Base-by-base conservation (phyloP, 2,888 invertebrate species). In the Mesochorus sp. region DNA sequence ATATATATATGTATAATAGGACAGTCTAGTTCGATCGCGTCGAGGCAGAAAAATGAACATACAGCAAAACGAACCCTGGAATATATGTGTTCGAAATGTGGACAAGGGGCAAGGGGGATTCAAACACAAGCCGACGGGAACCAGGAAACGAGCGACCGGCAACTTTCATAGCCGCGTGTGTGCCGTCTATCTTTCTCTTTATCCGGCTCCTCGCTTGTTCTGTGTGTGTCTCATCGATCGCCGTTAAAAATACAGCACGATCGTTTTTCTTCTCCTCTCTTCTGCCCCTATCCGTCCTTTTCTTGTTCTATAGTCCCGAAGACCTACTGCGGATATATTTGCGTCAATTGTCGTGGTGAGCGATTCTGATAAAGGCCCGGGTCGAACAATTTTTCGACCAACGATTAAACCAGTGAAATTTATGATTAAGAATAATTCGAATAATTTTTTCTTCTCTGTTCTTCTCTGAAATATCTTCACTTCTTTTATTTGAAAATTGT, bases 161-260 rank as follows among this genome's bases (percentile, higher is more conserved):
- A 87, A 85, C 79, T 85, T 87, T 87, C 81, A 87, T 86, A 83
- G 81, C 64, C 77, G 61, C 47, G 24, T 53, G 42, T 39, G 34
- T n/a, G n/a, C n/a, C 47, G 37, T 34, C 53, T 55, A 10, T 47
- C 64, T 37, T 28, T 42, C 24, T 61, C 34, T 61, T 28, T 61
- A 28, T 57, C 21, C 21, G 19, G 10, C 31, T 1, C 21, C 12
- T 49, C 8, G 10, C 17, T 71, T 21, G 42, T 21, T 49, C 47
- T 57, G 17, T 37, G 47, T 62, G 51, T 59, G 37, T 42, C 72
- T 80, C 82, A 86, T 88, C 88, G 87, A 88, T 85, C 81, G 75
- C 64, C 81, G 81, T 84, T 87, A 85, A 85, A 86, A 87, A 87
- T 87, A 87, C 85, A 83, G 81, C 74, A 85, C 80, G 79, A 82